phyloP scores from a whole-genome alignment of 2,888 invertebrate species.

The Watsonalla cultraria region DNA sequence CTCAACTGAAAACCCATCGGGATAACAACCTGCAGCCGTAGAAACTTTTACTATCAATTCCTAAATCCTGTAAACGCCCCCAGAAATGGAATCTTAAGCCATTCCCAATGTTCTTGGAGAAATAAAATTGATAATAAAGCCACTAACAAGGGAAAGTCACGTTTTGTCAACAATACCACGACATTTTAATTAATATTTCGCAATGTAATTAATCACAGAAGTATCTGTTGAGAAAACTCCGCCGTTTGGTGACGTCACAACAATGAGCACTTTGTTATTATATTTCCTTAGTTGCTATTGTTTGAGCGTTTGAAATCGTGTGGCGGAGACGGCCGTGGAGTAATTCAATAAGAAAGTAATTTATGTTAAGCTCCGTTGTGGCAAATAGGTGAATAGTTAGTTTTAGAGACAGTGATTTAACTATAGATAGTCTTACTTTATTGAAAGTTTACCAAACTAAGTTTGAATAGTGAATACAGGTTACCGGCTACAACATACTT shows the following conservation, averaged over 20 bases:
- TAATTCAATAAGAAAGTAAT: neutral
- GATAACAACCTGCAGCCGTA: neutral
- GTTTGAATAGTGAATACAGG: too few species aligned
- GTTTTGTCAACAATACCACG: conserved; percentile 9
- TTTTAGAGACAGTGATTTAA: too few species aligned
- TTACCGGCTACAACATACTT: too few species aligned
- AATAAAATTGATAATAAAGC: conserved; percentile 11
- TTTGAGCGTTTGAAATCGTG: neutral
- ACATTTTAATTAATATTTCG: conserved; percentile 20
- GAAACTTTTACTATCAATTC: neutral
- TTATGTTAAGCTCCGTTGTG: neutral
- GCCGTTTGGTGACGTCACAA: conserved; percentile 1
- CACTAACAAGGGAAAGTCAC: conserved; percentile 6
- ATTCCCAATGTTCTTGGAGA: neutral
- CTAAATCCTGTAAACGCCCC: neutral
- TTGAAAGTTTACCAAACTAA: too few species aligned
- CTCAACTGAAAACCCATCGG: too few species aligned
- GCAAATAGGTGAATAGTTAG: neutral
- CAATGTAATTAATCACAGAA: conserved; percentile 16
- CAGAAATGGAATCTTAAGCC: neutral
- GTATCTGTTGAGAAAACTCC: conserved; percentile 7
- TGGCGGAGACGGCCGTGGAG: neutral
- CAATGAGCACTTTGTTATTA: neutral
- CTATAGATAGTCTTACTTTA: too few species aligned
- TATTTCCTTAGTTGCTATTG: neutral